Conservation (phyloP, 2,797 vertebrate genomes). For the Dryobates pubescens region DNA sequence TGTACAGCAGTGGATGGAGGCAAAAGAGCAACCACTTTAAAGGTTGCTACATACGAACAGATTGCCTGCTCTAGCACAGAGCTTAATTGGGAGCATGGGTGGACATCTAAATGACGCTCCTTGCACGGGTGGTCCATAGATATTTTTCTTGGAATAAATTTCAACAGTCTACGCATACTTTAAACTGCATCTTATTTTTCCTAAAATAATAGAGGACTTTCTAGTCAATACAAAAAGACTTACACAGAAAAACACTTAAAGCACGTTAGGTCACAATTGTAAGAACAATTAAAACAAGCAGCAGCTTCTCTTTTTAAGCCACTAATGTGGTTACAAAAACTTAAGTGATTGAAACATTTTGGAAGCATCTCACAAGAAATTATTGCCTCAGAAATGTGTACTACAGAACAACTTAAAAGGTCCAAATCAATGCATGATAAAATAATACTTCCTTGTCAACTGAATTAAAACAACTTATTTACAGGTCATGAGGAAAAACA, state of each 20-base stretch:
- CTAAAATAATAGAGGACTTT: not conserved
- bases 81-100: not conserved
- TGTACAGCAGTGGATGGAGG: not conserved
- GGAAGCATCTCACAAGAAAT: not conserved
- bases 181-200: not conserved
- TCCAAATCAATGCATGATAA: not conserved
- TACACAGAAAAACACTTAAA: not conserved
- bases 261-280: not conserved
- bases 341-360: not conserved
- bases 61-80: not conserved
- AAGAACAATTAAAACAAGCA: not conserved
- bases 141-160: not conserved
- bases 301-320: not conserved
- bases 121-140: not conserved
- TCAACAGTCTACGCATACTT: not conserved
- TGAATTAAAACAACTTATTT: constrained; percentile 61
- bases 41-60: not conserved
- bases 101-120: not conserved
- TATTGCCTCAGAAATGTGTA: not conserved
- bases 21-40: not conserved
- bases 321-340: not conserved
- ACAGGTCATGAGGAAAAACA: constrained; percentile 51
- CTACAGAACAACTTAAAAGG: not conserved
- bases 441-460: constrained; percentile 20
- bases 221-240: not conserved